Conservation (phyloP, 1,140 invertebrate species). For the Rhyzopertha dominica region DNA sequence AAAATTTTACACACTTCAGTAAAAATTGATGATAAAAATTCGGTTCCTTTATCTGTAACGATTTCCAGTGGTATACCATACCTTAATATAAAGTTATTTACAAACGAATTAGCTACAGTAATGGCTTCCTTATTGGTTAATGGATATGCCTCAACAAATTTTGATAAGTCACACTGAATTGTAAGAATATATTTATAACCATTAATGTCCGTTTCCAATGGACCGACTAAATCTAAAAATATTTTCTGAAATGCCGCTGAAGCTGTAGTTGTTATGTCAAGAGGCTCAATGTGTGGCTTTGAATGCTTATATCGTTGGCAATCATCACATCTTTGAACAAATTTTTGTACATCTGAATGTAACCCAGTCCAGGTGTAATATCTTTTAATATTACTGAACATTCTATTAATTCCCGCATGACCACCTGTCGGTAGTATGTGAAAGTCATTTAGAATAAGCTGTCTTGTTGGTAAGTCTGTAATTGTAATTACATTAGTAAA, state of each 20-base stretch:
- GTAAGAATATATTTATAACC: conserved; percentile 22
- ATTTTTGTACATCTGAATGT: conserved; percentile 18
- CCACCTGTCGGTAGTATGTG: conserved; percentile 21
- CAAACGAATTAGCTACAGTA: no score
- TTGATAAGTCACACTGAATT: conserved; percentile 22
- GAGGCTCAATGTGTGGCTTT: conserved; percentile 13
- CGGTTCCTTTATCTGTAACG: no score
- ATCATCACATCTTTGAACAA: conserved; percentile 21
- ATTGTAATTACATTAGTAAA: no score
- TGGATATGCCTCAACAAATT: conserved; percentile 22
- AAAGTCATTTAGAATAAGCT: conserved; percentile 19
- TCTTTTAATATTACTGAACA: conserved; percentile 26
- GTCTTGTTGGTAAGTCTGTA: no score
- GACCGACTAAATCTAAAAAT: conserved; percentile 24
- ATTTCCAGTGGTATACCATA: no score
- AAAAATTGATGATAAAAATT: no score
- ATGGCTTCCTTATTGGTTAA: conserved; percentile 12
- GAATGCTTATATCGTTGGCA: conserved; percentile 25
- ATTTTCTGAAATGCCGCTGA: conserved; percentile 20
- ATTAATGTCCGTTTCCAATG: conserved; percentile 20
- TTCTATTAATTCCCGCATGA: conserved; percentile 24
- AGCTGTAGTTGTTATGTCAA: conserved; percentile 20
- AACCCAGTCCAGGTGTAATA: conserved; percentile 22
- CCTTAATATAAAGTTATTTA: no score
- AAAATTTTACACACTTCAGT: no score